Percentiles rank a stretch among this genome's conserved stretches.
Evolutionary conservation across 2,113 vertebrate species (phyloP).

Genomic region (Mustelus asterias): DNA sequence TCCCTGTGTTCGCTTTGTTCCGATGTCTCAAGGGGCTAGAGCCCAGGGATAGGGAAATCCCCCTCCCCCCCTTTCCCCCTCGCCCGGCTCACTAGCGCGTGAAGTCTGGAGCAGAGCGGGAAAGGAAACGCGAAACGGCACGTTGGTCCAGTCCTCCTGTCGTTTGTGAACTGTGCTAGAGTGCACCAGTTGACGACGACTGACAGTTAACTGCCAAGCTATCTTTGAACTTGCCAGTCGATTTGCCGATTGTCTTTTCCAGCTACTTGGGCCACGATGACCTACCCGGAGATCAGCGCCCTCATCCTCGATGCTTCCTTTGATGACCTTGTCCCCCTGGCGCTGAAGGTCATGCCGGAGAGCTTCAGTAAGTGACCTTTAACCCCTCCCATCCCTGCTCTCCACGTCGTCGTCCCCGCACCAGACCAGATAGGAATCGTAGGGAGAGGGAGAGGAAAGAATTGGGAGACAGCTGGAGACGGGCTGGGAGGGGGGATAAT

Average conservation of each 20-base stretch:
- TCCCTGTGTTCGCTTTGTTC: too few species aligned
- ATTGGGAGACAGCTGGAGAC: too few species aligned
- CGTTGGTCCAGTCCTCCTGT: not conserved
- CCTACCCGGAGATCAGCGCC: slow-evolving; percentile 75
- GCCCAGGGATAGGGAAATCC: not conserved
- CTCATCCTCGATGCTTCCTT: slow-evolving; percentile 81
- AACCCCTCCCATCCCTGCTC: not conserved
- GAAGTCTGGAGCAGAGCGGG: not conserved
- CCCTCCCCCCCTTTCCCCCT: too few species aligned
- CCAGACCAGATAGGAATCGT: too few species aligned
- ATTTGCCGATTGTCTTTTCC: not conserved
- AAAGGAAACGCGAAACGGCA: not conserved
- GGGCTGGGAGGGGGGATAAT: too few species aligned
- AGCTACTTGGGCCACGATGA: slow-evolving; percentile 87
- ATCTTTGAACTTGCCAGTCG: not conserved
- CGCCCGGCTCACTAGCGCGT: too few species aligned
- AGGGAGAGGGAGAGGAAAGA: too few species aligned
- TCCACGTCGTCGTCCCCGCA: too few species aligned
- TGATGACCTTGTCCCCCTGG: slow-evolving; percentile 80
- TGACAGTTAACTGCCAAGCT: too few species aligned
- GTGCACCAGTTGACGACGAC: too few species aligned
- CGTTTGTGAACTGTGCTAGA: not conserved
- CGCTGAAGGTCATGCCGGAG: slow-evolving; percentile 86
- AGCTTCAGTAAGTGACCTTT: slow-evolving; percentile 75
- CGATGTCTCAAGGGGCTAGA: too few species aligned